These are phyloP conservation scores for Leucophenga montana DNA, from an alignment of 2,888 invertebrate genomes.

Conservation along the genomic window DNA sequence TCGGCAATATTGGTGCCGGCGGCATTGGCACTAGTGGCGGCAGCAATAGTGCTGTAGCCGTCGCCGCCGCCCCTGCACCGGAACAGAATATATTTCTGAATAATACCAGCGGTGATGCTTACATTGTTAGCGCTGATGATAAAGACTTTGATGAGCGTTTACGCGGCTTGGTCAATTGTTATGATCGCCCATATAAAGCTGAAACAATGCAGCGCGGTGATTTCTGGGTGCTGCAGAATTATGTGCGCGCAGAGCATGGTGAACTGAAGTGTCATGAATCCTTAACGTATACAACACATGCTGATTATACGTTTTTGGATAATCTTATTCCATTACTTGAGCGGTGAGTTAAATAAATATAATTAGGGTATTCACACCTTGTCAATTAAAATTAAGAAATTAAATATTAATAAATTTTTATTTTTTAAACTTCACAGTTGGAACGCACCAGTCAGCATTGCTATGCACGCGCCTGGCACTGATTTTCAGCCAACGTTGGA, in stretches of 20 bases:
- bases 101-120: conserved; percentile 65
- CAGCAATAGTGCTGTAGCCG: conserved; percentile 34
- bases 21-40: conserved; percentile 33
- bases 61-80: conserved; percentile 10
- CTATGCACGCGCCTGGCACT: conserved; percentile 89
- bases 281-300: conserved; percentile 93
- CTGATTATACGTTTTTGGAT: conserved; percentile 92
- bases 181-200: conserved; percentile 77
- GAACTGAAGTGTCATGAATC: conserved; percentile 84
- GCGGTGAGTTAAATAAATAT: no score
- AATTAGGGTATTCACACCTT: no score
- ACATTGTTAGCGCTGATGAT: conserved; percentile 70
- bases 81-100: conserved; percentile 56
- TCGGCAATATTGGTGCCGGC: conserved; percentile 59
- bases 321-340: conserved; percentile 89
- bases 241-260: conserved; percentile 82
- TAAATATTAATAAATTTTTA: not conserved
- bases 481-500: conserved; percentile 86
- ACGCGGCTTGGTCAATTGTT: conserved; percentile 76
- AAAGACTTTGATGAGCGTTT: conserved; percentile 72
- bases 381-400: no score
- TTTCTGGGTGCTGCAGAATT: conserved; percentile 93
- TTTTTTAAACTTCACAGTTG: conserved; percentile 75
- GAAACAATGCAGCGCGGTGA: conserved; percentile 83
- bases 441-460: conserved; percentile 90